phyloP scores from a whole-genome alignment of 1,140 invertebrate genomes.

The Scaptomyza graminum region DNA sequence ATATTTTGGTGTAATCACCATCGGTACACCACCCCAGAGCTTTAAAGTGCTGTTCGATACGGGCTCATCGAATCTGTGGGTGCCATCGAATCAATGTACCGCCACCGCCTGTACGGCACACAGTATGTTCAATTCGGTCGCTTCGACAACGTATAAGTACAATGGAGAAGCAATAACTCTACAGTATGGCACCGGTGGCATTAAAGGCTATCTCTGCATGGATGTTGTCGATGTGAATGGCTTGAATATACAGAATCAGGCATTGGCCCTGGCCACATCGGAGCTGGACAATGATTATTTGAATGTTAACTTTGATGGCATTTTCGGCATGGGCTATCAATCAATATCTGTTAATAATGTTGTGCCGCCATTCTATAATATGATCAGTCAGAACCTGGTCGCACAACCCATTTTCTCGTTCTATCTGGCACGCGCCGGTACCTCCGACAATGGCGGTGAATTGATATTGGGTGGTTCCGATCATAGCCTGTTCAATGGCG shows the following conservation, averaged over 20 bases:
- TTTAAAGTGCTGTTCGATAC: slow-evolving; percentile 99
- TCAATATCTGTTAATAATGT: slow-evolving; percentile 95
- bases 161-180: slow-evolving; percentile 97
- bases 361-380: slow-evolving; percentile 96
- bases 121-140: slow-evolving; percentile 92
- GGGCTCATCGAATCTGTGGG: slow-evolving; percentile 99
- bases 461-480: slow-evolving; percentile 65
- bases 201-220: slow-evolving; percentile 96
- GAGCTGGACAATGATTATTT: slow-evolving; percentile 96
- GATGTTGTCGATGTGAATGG: slow-evolving; percentile 90
- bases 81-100: slow-evolving; percentile 96
- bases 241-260: slow-evolving; percentile 90
- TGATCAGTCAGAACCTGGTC: slow-evolving; percentile 94
- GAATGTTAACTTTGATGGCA: slow-evolving; percentile 98
- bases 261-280: slow-evolving; percentile 97
- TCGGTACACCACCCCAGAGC: slow-evolving; percentile 95
- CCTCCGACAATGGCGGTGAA: slow-evolving; percentile 35
- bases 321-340: slow-evolving; percentile 95
- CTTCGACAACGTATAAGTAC: slow-evolving; percentile 91
- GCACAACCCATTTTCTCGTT: slow-evolving; percentile 95
- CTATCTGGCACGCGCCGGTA: slow-evolving; percentile 85
- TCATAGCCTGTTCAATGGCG: slow-evolving; percentile 26
- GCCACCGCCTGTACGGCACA: slow-evolving; percentile 93
- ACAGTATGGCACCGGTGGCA: slow-evolving; percentile 96
- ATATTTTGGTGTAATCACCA: slow-evolving; percentile 96